Percentiles rank a stretch among this genome's conserved stretches.
phyloP scores from a whole-genome alignment of 2,888 invertebrate genomes.

The Tortrix viridana region DNA sequence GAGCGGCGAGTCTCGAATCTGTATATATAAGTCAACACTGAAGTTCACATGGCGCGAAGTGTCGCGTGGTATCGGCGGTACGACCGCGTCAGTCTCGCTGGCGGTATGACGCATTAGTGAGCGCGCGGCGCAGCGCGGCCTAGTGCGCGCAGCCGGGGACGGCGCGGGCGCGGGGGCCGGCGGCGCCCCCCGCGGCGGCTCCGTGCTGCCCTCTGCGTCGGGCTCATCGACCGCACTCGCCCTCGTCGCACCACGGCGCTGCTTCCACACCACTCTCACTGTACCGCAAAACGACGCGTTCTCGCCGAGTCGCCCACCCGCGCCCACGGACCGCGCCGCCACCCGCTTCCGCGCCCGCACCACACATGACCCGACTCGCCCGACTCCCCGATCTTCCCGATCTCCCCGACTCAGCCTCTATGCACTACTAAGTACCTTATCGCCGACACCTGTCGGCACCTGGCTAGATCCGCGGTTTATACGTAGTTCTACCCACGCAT shows the following conservation, averaged over 20 bases:
- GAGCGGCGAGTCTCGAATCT: slow-evolving; percentile 46
- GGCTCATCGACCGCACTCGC: slow-evolving; percentile 83
- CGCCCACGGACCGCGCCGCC: slow-evolving; percentile 37
- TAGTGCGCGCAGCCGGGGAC: slow-evolving; percentile 73
- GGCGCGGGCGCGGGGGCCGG: slow-evolving; percentile 48
- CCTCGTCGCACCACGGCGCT: slow-evolving; percentile 63
- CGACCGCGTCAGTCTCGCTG: slow-evolving; percentile 67
- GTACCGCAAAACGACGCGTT: slow-evolving; percentile 66
- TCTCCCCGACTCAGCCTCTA: slow-evolving; percentile 2
- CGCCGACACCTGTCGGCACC: slow-evolving; percentile 17
- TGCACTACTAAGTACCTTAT: slow-evolving; percentile 10
- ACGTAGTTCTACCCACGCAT: background rate
- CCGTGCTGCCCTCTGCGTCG: slow-evolving; percentile 80
- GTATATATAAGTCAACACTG: slow-evolving; percentile 68
- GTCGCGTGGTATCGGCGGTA: slow-evolving; percentile 52
- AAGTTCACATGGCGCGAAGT: slow-evolving; percentile 77
- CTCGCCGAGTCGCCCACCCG: slow-evolving; percentile 45
- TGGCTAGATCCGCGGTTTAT: slow-evolving; percentile 3
- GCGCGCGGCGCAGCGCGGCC: slow-evolving; percentile 77
- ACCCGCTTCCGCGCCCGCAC: slow-evolving; percentile 28
- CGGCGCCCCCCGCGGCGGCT: slow-evolving; percentile 63
- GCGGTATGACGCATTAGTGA: slow-evolving; percentile 83
- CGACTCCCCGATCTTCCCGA: slow-evolving; percentile 24
- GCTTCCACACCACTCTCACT: slow-evolving; percentile 58
- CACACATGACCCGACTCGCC: slow-evolving; percentile 21